Evolutionary conservation across 2,797 vertebrate species (phyloP), one percentile per base, ranked within the genome.

Genomic region (Lerista edwardsae): DNA sequence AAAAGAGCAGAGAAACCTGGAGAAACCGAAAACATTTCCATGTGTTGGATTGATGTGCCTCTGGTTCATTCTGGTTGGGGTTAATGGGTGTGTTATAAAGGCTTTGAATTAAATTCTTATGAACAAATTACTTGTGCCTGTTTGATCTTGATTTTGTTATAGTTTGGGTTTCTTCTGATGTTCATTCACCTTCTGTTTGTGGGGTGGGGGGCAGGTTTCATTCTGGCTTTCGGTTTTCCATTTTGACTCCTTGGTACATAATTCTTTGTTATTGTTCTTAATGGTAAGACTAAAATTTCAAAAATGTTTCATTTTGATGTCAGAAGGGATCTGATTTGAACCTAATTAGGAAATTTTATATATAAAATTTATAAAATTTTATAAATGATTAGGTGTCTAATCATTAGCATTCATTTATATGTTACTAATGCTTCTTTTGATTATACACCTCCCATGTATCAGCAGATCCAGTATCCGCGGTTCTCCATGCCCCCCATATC

Each of bases 281-380:
- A 72, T 59, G 29, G 36, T 27, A 72, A 72, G 17, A 72, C 25
- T 41, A 73, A 61, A 31, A 2, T 8, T 71, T 80, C 39, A 44
- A 44, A 31, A 3, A 62, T 31, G 19, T 59, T 39, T 59, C 41
- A n/a, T n/a, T 71, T 57, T 71, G 51, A 14, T 81, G 67, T 4
- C 9, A 51, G n/a, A 31, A 47, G 67, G 55, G 15, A 78, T 23
- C 9, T 39, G 27, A 57, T 27, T 17, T 69, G 55, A 59, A 31
- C 3, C 27, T 29, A 76, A 83, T 57, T 68, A 59, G 23, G 62
- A 69, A 59, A 68, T 25, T 29, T 59, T 44, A 44, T 44, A 39
- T 59, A 17, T 76, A 83, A n/a, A n/a, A n/a, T n/a, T n/a, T n/a
- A 41, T 44, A 31, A 57, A 69, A 83, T 83, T 83, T 11, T 15